Base-by-base conservation (phyloP, 2,113 vertebrate genomes). In the Oophaga pumilio region DNA sequence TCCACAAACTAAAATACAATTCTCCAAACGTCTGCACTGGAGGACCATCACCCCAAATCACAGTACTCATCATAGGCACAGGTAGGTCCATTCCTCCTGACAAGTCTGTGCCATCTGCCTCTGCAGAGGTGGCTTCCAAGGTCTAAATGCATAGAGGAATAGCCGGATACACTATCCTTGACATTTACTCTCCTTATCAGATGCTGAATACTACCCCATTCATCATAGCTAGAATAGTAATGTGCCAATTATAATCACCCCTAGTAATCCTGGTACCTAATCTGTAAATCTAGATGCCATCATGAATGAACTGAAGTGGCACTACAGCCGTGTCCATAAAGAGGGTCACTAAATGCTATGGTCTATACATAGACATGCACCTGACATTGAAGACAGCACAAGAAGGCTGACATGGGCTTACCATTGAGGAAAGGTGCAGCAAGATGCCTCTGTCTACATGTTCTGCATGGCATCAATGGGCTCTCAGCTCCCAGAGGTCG, bases 401-500 rank as follows among this genome's bases (percentile, higher is more conserved):
- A 69, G 43, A 28, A 15, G 49, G 2, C 52, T n/a, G 74, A 14
- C 33, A 8, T 24, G 6, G 50, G 50, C 86, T 87, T 87, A 87
- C 86, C 77, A 9, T 6, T 13, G 66, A 24, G 17, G 76, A 69
- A 18, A 49, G 85, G 57, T 59, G 73, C 53, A 60, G 28, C 1
- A 13, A 11, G 82, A 8, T 11, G 18, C 26, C 17, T 79, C 28
- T 64, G n/a, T 53, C 76, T 80, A 81, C 22, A 69, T 28, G 78
- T n/a, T 22, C 17, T 26, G 86, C 43, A 15, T n/a, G 53, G 79
- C 82, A 24, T 60, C 53, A 62, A 28, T 13, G 66, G 85, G 64
- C 85, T 86, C 76, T 22, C 62, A 66, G 76, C 85, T 82, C 78
- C 79, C 78, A 17, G 53, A 62, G 56, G 33, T 82, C 79, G 56